Base-by-base conservation (phyloP, 2,797 vertebrate species). In the Darevskia nairensis region DNA sequence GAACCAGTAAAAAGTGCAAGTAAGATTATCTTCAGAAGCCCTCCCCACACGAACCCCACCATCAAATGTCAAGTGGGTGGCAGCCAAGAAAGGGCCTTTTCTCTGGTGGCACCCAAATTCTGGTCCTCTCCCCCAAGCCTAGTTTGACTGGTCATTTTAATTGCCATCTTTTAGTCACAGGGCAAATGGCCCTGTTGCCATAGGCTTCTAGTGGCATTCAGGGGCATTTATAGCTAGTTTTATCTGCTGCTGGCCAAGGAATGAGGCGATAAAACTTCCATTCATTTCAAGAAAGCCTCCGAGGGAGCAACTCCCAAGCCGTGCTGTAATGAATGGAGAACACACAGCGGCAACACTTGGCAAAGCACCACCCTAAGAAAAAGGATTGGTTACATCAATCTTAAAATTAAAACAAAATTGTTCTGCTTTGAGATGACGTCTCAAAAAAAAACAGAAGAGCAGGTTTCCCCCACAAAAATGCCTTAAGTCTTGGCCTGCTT, bases 371-470 rank as follows among this genome's bases (percentile, higher is more conserved):
- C 17, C 41, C 80, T 50, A 11, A 66, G 55, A 35, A 74, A 66
- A 79, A 85, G 82, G 83, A 80, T 76, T 55, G 88, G 77, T 89
- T 80, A 85, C 84, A 75, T 80, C 88, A 35, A 55, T 76, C 88
- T 85, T n/a, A 9, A 19, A 74, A 85, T 85, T 41, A 50, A 85
- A 89, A 85, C 69, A 66, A 85, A 55, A 76, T 41, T 80, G 79
- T 81, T 89, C 69, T 75, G 71, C 79, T 81, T 81, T 19, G 78
- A 39, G 61, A 55, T 66, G 88, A 89, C 29, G 15, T 75, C 78
- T 81, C 83, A 69, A 80, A 64, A 80, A 64, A 55, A 23, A 64
- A 61, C 4, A 75, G 21, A 66, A 68, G 69, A 89, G 75, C 78
- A 85, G 83, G 83, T 81, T 74, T 21, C 76, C 55, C 19, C 82